Evolutionary conservation across 2,797 vertebrate genomes (phyloP).

Genomic region (Squalus acanthias): DNA sequence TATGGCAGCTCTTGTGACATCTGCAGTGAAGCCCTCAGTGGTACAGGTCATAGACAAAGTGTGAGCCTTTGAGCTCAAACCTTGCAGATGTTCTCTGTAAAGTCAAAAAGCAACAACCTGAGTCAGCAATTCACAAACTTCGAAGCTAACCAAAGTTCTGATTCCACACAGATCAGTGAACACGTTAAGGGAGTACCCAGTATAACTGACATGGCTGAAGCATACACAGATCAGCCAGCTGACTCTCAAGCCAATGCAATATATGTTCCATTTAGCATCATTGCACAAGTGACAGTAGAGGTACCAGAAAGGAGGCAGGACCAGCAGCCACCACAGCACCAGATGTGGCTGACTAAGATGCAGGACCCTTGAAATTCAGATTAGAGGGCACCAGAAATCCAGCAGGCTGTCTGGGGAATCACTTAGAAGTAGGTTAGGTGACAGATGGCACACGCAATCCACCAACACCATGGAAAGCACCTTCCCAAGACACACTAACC

Average conservation of each 20-base stretch:
- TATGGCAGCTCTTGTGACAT: no score
- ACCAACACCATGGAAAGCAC: background rate
- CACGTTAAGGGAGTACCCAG: background rate
- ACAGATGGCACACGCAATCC: background rate
- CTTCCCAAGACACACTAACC: background rate
- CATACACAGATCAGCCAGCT: background rate
- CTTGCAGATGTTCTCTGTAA: background rate
- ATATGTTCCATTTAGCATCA: background rate
- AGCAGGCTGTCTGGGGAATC: background rate
- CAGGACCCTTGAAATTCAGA: background rate
- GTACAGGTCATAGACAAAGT: background rate
- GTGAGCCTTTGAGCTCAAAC: background rate
- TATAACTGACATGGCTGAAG: background rate
- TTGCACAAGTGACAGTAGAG: background rate
- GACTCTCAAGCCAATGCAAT: background rate
- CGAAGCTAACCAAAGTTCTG: background rate
- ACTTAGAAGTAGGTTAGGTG: background rate
- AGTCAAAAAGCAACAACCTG: background rate
- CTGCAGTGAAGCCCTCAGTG: background rate
- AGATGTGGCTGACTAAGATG: background rate
- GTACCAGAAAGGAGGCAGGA: background rate
- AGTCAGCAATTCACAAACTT: background rate
- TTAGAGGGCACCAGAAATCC: background rate
- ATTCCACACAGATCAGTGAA: background rate
- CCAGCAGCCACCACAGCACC: background rate